A percentile compares a stretch with the other conserved stretches of the same genome.
phyloP scores from a whole-genome alignment of 1,140 invertebrate genomes.

The Drosophila takahashii region DNA sequence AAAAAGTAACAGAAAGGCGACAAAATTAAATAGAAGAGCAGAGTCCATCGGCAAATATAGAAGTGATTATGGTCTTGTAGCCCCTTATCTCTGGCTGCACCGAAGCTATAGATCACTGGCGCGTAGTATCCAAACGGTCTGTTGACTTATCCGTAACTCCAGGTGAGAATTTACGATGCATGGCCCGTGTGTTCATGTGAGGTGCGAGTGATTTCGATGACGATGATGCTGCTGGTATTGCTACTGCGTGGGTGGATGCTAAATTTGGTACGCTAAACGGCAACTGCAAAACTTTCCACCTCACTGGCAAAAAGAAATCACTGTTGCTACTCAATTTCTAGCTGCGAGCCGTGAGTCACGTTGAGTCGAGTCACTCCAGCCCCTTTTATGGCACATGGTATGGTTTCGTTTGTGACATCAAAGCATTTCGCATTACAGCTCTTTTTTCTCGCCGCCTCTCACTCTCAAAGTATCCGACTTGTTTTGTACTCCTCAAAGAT shows the following conservation, averaged over 20 bases:
- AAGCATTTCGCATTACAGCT: neutral
- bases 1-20: conserved; percentile 3
- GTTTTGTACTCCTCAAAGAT: neutral
- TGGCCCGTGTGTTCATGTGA: conserved; percentile 23
- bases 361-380: conserved; percentile 16
- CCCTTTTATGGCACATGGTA: conserved; percentile 1
- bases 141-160: conserved; percentile 10
- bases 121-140: conserved; percentile 2
- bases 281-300: conserved; percentile 14
- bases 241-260: conserved; percentile 24
- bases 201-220: conserved; percentile 9
- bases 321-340: conserved; percentile 5
- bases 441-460: neutral
- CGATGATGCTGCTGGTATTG: conserved; percentile 5
- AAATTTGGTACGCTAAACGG: neutral
- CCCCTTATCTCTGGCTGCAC: conserved; percentile 14
- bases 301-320: conserved; percentile 15
- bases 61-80: conserved; percentile 5
- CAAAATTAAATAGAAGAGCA: neutral
- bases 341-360: conserved; percentile 1
- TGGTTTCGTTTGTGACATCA: neutral
- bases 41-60: conserved; percentile 14
- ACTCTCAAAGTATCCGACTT: no score
- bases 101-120: conserved; percentile 20
- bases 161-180: conserved; percentile 32